Percentiles rank a stretch among this genome's conserved stretches.
phyloP scores from a whole-genome alignment of 1,140 invertebrate species.

The Vollenhovia emeryi region DNA sequence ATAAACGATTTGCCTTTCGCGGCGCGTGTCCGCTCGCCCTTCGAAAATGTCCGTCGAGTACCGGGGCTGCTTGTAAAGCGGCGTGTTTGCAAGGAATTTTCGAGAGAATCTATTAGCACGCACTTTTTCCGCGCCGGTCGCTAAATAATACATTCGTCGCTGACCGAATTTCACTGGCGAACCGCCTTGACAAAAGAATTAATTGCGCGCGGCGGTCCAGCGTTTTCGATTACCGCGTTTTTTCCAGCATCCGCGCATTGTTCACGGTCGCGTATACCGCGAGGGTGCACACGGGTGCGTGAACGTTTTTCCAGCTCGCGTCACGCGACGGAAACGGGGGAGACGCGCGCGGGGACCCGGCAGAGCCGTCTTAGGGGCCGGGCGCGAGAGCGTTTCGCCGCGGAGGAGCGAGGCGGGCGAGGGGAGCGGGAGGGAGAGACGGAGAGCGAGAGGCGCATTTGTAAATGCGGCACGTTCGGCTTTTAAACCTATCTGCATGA shows the following conservation, averaged over 20 bases:
- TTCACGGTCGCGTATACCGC: conserved; percentile 31
- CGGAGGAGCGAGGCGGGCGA: background rate
- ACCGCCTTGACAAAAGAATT: conserved; percentile 16
- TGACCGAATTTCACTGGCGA: background rate
- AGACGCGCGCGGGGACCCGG: conserved; percentile 26
- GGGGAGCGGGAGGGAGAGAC: conserved; percentile 26
- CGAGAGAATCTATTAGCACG: background rate
- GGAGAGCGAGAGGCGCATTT: conserved; percentile 76
- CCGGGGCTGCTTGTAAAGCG: background rate
- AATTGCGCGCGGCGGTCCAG: conserved; percentile 11
- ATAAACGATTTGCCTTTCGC: background rate
- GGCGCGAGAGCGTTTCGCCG: conserved; percentile 7
- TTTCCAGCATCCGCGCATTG: conserved; percentile 28
- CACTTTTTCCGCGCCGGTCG: background rate
- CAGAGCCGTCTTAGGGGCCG: conserved; percentile 44
- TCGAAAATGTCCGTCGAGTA: background rate
- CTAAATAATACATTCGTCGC: background rate
- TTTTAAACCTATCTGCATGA: conserved; percentile 85
- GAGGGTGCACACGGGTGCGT: background rate
- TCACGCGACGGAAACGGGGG: conserved; percentile 52
- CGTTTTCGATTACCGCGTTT: conserved; percentile 19
- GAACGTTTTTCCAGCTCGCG: conserved; percentile 46
- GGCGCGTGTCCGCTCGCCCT: background rate
- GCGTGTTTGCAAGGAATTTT: background rate
- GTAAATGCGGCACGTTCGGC: conserved; percentile 84